Evolutionary conservation across 2,888 invertebrate species (phyloP).

Genomic region (Invenusta paracnida): DNA sequence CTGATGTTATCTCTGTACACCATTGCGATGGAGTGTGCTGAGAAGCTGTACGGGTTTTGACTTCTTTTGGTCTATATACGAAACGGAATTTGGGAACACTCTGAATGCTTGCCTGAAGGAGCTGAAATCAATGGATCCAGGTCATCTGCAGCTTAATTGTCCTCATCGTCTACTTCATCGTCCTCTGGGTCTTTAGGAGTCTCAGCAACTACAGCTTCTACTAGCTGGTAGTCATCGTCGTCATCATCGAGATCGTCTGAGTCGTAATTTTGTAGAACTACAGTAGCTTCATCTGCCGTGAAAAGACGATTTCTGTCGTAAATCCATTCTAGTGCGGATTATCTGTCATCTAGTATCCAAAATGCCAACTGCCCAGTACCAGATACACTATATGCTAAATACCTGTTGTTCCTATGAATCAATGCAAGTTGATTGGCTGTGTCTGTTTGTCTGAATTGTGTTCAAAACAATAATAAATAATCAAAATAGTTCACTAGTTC

Average conservation of each 20-base stretch:
- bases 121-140: not conserved
- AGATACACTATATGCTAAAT: not conserved
- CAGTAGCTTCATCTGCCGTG: not conserved
- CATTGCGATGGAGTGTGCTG: too few relatives aligned
- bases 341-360: not conserved
- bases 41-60: too few relatives aligned
- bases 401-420: too few relatives aligned
- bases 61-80: too few relatives aligned
- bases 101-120: not conserved
- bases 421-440: not conserved
- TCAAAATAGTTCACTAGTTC: too few relatives aligned
- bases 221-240: not conserved
- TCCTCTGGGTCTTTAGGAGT: not conserved
- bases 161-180: not conserved
- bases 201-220: not conserved
- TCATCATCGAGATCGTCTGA: not conserved
- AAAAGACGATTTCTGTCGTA: not conserved
- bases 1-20: too few relatives aligned
- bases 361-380: not conserved
- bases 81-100: too few relatives aligned
- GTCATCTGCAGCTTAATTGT: not conserved
- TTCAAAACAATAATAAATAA: too few relatives aligned
- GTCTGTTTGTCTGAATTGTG: not conserved
- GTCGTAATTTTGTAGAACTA: too few relatives aligned
- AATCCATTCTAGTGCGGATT: too few relatives aligned